Conservation (phyloP, 2,888 invertebrate genomes). For the Cryptosula pallasiana region DNA sequence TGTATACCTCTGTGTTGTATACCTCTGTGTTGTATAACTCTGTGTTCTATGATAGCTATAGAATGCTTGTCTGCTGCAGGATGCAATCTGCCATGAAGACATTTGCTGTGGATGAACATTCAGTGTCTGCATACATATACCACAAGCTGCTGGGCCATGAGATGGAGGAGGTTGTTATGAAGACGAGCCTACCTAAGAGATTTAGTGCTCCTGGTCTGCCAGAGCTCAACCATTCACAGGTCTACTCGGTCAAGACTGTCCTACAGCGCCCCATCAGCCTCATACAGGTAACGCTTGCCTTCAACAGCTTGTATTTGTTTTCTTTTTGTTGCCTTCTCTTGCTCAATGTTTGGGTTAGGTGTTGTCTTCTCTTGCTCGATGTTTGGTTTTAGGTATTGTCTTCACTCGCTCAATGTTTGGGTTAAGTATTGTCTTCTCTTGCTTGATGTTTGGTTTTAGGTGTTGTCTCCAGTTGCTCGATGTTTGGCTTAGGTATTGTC, state of each 20-base stretch:
- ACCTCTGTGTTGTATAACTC: background rate
- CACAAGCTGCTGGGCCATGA: slow-evolving; percentile 80
- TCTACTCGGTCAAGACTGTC: slow-evolving; percentile 96
- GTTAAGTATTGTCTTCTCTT: too few relatives aligned
- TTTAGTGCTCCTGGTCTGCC: slow-evolving; percentile 96
- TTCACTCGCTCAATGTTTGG: too few relatives aligned
- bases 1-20: too few relatives aligned
- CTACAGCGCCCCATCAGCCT: slow-evolving; percentile 89
- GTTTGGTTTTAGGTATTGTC: too few relatives aligned
- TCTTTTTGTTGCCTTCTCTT: too few relatives aligned
- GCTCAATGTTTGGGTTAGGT: too few relatives aligned
- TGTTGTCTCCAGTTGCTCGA: too few relatives aligned
- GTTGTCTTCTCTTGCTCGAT: too few relatives aligned
- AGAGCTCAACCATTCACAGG: slow-evolving; percentile 90
- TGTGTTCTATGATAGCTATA: background rate
- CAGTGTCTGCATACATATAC: slow-evolving; percentile 96
- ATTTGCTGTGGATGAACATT: slow-evolving; percentile 92
- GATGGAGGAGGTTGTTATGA: slow-evolving; percentile 80
- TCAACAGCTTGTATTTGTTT: too few relatives aligned
- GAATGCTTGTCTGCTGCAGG: slow-evolving; percentile 55
- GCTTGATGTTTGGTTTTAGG: too few relatives aligned
- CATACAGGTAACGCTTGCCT: too few relatives aligned
- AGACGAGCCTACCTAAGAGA: slow-evolving; percentile 81
- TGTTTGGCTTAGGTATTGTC: too few relatives aligned
- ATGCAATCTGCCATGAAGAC: slow-evolving; percentile 92